Conservation (phyloP, 2,113 vertebrate genomes). For the Ptilorrhoa leucosticta region DNA sequence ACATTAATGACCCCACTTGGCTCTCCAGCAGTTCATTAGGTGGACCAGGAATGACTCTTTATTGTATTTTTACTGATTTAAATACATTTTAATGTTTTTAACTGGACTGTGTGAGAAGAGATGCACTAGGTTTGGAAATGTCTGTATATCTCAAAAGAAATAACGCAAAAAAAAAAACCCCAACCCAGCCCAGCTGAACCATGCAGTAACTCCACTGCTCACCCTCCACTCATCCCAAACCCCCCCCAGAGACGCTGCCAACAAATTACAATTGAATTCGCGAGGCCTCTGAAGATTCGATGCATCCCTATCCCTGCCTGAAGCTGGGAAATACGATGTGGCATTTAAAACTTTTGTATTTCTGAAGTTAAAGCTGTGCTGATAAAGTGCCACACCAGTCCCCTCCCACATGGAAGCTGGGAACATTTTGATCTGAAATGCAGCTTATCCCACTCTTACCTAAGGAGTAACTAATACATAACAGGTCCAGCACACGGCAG, state of each 20-base stretch:
- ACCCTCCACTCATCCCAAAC: not conserved
- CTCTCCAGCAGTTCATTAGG: not conserved
- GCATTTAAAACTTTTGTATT: not conserved
- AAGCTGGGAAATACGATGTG: rapidly evolving
- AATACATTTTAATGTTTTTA: not conserved
- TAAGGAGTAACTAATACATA: rapidly evolving
- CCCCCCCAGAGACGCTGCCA: not conserved
- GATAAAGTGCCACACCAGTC: not conserved
- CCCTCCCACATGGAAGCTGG: not conserved
- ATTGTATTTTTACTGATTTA: not conserved
- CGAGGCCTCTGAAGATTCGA: rapidly evolving
- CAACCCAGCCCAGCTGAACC: not conserved
- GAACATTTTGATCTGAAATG: not conserved
- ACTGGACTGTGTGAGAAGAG: not conserved
- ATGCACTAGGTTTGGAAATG: not conserved
- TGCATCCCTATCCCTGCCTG: not conserved
- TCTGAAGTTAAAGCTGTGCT: not conserved
- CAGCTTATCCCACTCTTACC: not conserved
- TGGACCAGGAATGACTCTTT: not conserved
- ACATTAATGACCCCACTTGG: rapidly evolving
- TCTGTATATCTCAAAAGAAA: not conserved
- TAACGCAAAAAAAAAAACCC: rapidly evolving
- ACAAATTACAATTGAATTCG: rapidly evolving
- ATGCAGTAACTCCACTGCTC: not conserved
- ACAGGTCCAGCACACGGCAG: not conserved